Base-by-base conservation (phyloP, 2,888 invertebrate species). In the Pheosia tremula region DNA sequence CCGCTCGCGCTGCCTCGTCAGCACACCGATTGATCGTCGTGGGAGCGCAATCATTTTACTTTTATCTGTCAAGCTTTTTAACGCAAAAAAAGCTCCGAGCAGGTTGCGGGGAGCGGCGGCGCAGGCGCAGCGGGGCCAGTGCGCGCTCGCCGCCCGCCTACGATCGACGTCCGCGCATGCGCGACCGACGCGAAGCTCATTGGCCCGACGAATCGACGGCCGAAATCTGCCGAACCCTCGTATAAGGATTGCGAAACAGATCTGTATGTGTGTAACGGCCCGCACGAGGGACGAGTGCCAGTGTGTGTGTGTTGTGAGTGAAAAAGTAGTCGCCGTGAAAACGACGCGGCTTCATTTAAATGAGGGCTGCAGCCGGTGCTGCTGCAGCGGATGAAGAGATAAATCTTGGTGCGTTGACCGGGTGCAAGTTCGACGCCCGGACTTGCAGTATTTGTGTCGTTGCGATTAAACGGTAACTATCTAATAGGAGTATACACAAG, bases 371-470 rank as follows among this genome's bases (percentile, higher is more conserved):
- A 68, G 72, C 66, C 64, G 59, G 64, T 60, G 71, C 78, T 75
- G 77, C 71, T 78, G 79, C 79, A 74, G 77, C 75, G 79, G 81
- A 81, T 80, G 77, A 80, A 74, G 79, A 83, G 83, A 84, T 82
- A 80, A 71, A 79, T 81, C 80, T 74, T 82, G 82, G 89, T 83
- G 86, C 88, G 86, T 87, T 86, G 90, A 87, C 88, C 89, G 88
- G 82, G 77, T 73, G 83, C 84, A 75, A 75, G 86, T 80, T 80
- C 83, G 80, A 80, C 81, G 84, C 75, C 81, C 80, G 77, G 63
- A 57, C 67, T 70, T 54, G 75, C 68, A 72, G 70, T 80, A 75
- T 78, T 79, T 77, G 79, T 82, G 80, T 79, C 75, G 72, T 74
- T 59, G 67, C 64, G 63, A 67, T 72, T 78, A 78, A 81, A 84